Conservation (phyloP, 2,113 vertebrate genomes). For the Anolis sagrei region DNA sequence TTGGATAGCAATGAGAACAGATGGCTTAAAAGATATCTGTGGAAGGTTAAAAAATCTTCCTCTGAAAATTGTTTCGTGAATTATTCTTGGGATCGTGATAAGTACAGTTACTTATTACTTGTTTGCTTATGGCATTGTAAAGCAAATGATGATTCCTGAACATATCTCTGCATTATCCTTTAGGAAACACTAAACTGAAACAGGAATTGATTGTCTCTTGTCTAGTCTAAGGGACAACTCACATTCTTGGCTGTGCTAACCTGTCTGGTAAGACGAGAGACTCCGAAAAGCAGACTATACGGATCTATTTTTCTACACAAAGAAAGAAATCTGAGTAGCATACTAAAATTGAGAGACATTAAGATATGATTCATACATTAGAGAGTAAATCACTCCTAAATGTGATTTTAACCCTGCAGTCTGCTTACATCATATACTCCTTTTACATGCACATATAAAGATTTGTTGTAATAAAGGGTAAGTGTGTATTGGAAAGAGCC, state of each 20-base stretch:
- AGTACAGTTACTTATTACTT: no score
- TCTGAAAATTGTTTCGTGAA: neutral
- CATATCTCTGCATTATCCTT: no score
- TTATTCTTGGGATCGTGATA: no score
- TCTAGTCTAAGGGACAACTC: neutral
- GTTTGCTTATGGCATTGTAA: no score
- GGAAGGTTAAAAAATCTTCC: neutral
- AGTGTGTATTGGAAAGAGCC: slow-evolving; percentile 6
- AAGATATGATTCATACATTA: neutral
- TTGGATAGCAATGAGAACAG: neutral
- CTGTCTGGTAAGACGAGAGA: no score
- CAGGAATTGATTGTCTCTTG: no score
- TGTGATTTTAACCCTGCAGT: neutral
- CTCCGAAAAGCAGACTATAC: no score
- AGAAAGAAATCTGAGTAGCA: neutral
- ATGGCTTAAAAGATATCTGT: neutral
- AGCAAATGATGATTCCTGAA: no score
- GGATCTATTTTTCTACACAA: no score
- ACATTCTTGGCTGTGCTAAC: no score
- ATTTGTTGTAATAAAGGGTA: slow-evolving; percentile 5
- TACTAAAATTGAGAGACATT: neutral
- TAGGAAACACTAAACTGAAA: no score
- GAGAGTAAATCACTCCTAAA: neutral
- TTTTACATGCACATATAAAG: neutral
- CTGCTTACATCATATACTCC: neutral